Conservation (phyloP, 2,113 vertebrate species). For the Rousettus leschenaultii region DNA sequence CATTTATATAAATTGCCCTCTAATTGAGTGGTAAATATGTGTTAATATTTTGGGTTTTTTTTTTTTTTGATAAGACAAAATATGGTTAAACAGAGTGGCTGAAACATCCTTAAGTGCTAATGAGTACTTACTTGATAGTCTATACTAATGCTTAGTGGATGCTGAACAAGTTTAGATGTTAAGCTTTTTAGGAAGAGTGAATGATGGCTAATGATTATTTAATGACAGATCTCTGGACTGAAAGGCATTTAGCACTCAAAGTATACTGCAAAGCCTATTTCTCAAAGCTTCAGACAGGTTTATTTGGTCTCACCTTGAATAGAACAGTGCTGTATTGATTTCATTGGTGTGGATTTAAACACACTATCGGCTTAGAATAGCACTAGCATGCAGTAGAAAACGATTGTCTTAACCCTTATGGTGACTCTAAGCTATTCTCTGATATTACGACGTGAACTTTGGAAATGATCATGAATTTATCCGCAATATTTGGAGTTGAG, state of each 20-base stretch:
- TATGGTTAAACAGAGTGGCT: not conserved
- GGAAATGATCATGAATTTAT: constrained; percentile 17
- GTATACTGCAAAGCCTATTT: constrained; percentile 79
- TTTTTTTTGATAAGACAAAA: not conserved
- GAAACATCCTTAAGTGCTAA: constrained; percentile 58
- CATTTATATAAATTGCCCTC: not conserved
- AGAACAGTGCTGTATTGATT: constrained; percentile 81
- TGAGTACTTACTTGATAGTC: constrained; percentile 70
- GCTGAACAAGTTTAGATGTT: constrained; percentile 69
- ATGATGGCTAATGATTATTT: constrained; percentile 83
- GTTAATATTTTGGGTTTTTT: not conserved
- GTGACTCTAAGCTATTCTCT: constrained; percentile 21
- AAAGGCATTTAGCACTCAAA: constrained; percentile 82
- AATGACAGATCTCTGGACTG: constrained; percentile 80
- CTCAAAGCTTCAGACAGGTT: constrained; percentile 83
- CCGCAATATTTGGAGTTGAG: not conserved
- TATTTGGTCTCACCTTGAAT: constrained; percentile 84
- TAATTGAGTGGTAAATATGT: not conserved
- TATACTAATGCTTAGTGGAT: constrained; percentile 63
- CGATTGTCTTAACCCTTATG: constrained; percentile 72
- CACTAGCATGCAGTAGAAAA: constrained; percentile 74
- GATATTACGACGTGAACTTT: not conserved
- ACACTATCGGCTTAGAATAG: constrained; percentile 80
- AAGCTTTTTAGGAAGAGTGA: constrained; percentile 82
- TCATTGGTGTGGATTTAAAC: constrained; percentile 81